Conservation (phyloP, 2,113 vertebrate genomes). For the Casuarius casuarius region DNA sequence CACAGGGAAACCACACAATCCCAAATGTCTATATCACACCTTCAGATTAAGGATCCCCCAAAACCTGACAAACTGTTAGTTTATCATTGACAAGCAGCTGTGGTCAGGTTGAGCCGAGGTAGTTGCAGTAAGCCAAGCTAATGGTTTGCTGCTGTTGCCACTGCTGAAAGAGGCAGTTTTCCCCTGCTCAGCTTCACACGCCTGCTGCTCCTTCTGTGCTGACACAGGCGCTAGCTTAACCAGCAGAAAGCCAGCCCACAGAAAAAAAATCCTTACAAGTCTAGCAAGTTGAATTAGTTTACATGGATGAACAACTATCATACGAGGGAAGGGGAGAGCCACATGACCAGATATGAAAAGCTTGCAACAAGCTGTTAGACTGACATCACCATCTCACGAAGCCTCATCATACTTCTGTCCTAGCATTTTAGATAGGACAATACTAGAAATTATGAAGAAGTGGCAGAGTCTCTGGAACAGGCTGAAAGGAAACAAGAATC, state of each 20-base stretch:
- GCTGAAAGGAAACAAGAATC: not conserved
- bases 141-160: not conserved
- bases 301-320: not conserved
- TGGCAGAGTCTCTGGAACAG: not conserved
- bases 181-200: not conserved
- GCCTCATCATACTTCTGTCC: not conserved
- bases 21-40: not conserved
- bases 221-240: not conserved
- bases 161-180: not conserved
- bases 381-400: rapidly evolving
- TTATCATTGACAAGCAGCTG: not conserved
- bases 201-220: not conserved
- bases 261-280: not conserved
- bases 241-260: not conserved
- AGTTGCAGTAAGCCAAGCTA: not conserved
- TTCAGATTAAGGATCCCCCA: not conserved
- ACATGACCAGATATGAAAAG: not conserved
- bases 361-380: not conserved
- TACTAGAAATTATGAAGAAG: not conserved
- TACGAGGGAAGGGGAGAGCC: not conserved
- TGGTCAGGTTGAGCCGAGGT: not conserved
- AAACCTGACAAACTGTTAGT: not conserved
- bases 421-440: not conserved
- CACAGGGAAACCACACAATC: not conserved
- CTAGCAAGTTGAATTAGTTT: not conserved